Evolutionary conservation across 1,140 invertebrate genomes (phyloP).

Genomic region (Drosophila funebris): DNA sequence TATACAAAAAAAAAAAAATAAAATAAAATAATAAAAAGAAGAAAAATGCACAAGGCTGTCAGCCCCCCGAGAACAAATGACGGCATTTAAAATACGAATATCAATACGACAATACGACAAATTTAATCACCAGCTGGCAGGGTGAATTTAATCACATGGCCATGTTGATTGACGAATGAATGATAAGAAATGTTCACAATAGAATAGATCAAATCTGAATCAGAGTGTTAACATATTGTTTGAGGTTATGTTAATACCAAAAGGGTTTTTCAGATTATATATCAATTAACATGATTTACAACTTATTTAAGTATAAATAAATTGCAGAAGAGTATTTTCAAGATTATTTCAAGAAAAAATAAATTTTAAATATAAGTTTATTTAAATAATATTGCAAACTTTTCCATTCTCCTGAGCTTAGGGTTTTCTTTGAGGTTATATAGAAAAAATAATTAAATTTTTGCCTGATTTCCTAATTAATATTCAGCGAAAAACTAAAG

Average conservation of each 20-base stretch:
- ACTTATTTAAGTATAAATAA: no score
- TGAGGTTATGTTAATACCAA: neutral
- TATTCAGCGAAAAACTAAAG: no score
- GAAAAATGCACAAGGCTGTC: slow-evolving; percentile 34
- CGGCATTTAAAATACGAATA: slow-evolving; percentile 28
- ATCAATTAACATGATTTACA: no score
- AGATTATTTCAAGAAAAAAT: no score
- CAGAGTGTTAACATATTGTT: neutral
- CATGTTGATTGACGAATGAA: neutral
- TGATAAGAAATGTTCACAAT: neutral
- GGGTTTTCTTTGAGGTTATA: no score
- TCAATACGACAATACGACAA: slow-evolving; percentile 16
- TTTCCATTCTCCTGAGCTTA: no score
- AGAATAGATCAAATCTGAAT: neutral
- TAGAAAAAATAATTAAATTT: no score
- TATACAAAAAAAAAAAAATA: neutral
- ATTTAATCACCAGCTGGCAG: slow-evolving; percentile 10
- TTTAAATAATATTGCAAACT: no score
- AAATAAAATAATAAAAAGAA: neutral
- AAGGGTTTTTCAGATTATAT: no score
- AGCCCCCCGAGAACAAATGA: slow-evolving; percentile 10
- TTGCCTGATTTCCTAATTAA: no score
- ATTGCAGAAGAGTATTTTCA: no score
- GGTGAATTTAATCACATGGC: neutral
- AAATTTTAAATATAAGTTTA: no score